A percentile compares a stretch with the other conserved stretches of the same genome.
Conservation (phyloP, 2,888 invertebrate genomes). For the Eristalinus sepulchralis region DNA sequence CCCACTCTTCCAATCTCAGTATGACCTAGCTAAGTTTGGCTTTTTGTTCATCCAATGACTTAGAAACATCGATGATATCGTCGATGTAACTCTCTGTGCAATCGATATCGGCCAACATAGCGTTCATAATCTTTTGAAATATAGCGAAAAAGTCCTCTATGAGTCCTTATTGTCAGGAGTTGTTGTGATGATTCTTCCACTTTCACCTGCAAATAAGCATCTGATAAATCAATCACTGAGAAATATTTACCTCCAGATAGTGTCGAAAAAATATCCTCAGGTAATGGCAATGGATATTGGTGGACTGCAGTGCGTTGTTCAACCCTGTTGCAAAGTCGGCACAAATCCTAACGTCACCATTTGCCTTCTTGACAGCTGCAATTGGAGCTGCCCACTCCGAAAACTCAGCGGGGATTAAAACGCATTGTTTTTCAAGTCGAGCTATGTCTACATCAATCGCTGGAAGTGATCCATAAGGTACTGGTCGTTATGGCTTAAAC, state of each 20-base stretch:
- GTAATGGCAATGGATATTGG: conserved; percentile 63
- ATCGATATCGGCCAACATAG: conserved; percentile 53
- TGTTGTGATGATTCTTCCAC: conserved; percentile 62
- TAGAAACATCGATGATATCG: conserved; percentile 20
- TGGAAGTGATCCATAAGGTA: conserved; percentile 16
- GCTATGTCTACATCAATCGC: conserved; percentile 11
- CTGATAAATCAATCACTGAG: conserved; percentile 63
- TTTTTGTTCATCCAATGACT: conserved; percentile 15
- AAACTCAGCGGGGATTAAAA: conserved; percentile 40
- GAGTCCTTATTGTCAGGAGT: conserved; percentile 63
- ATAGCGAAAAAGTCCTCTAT: conserved; percentile 64
- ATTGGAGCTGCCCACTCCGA: conserved; percentile 72
- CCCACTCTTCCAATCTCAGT: conserved; percentile 21
- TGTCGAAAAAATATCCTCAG: conserved; percentile 68
- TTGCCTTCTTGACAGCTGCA: conserved; percentile 49
- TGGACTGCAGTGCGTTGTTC: conserved; percentile 49
- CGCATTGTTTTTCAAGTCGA: conserved; percentile 24
- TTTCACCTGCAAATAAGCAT: conserved; percentile 71
- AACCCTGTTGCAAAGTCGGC: conserved; percentile 71
- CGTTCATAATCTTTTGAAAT: conserved; percentile 69
- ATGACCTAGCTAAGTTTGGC: conserved; percentile 8
- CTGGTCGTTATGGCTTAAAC: conserved; percentile 21
- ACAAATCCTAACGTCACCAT: conserved; percentile 69
- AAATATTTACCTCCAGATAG: conserved; percentile 50
- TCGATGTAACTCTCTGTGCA: conserved; percentile 21